Percentiles rank a stretch among this genome's conserved stretches.
Conservation (phyloP, 2,113 vertebrate genomes). For the Rhipidura dahli region DNA sequence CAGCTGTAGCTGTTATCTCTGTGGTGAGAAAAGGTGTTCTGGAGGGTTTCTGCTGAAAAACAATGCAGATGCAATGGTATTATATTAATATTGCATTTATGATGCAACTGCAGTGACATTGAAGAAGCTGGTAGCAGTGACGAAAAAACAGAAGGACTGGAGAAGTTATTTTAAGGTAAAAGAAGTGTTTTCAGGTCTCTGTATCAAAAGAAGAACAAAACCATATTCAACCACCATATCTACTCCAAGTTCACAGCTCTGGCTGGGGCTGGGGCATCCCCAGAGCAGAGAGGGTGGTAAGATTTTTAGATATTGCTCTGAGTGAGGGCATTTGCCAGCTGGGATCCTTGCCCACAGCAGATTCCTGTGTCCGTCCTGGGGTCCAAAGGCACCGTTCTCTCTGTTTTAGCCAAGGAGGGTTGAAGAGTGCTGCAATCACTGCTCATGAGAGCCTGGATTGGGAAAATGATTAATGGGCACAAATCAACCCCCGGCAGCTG, state of each 20-base stretch:
- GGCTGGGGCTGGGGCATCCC: not conserved
- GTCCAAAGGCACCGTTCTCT: not conserved
- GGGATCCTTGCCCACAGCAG: not conserved
- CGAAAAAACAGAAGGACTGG: not conserved
- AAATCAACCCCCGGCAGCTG: not conserved
- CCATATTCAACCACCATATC: not conserved
- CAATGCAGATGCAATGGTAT: not conserved
- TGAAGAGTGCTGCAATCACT: not conserved
- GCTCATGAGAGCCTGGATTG: not conserved
- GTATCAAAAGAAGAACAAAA: not conserved
- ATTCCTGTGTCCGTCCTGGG: not conserved
- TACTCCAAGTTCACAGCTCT: fast-evolving
- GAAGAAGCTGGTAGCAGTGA: not conserved
- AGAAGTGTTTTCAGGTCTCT: not conserved
- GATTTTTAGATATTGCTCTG: not conserved
- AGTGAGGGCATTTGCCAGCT: not conserved
- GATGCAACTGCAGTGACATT: not conserved
- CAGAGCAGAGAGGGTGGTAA: not conserved
- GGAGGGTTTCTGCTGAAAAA: not conserved
- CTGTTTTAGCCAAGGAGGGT: not conserved
- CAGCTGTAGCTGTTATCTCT: not conserved
- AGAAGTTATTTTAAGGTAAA: not conserved
- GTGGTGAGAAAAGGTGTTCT: not conserved
- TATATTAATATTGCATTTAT: not conserved
- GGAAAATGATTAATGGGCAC: not conserved